Evolutionary conservation across 2,888 invertebrate species (phyloP), one percentile per base, ranked within the genome.

Genomic region (Orthosia cruda): DNA sequence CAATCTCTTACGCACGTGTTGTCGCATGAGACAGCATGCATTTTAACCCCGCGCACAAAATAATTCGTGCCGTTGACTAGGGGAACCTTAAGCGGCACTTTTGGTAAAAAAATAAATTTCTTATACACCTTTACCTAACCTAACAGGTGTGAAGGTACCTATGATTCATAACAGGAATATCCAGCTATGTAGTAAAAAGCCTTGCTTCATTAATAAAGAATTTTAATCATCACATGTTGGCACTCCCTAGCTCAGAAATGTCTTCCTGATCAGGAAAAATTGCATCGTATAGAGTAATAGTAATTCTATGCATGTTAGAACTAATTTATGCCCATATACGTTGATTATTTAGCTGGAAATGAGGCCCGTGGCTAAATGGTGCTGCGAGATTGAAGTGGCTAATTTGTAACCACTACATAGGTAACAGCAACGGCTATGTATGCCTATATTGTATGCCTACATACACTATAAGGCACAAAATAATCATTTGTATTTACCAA

Each of bases 191-290:
- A 47, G 4, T 5, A 52, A 57, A 61, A 40, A 32, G 13, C 16
- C 32, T 13, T 20, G 15, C 20, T n/a, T 49, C n/a, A 54, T 59
- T 54, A 59, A 7, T 20, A 5, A 72, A 72, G 80, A 61, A 80
- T 72, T 54, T 80, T 40, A 49, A 80, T 13, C 47, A 52, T 2
- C 23, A 52, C 47, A 80, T 23, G 11, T 54, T 0, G 32, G 18
- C 18, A 11, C 26, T 15, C 52, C 20, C 23, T 54, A 9, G n/a
- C 18, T 5, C 12, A 26, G n/a, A 40, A 61, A 75, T 75, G 40
- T 59, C 73, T 75, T 61, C 54, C 73, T 80, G 49, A 59, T 80
- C 40, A 12, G n/a, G 58, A n/a, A 49, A 79, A 49, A 73, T 63
- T n/a, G 76, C 32, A 50, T 50, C 3, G 74, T 50, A 15, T 49